Conservation (phyloP, 2,888 invertebrate species). For the Metacarcinus magister region DNA sequence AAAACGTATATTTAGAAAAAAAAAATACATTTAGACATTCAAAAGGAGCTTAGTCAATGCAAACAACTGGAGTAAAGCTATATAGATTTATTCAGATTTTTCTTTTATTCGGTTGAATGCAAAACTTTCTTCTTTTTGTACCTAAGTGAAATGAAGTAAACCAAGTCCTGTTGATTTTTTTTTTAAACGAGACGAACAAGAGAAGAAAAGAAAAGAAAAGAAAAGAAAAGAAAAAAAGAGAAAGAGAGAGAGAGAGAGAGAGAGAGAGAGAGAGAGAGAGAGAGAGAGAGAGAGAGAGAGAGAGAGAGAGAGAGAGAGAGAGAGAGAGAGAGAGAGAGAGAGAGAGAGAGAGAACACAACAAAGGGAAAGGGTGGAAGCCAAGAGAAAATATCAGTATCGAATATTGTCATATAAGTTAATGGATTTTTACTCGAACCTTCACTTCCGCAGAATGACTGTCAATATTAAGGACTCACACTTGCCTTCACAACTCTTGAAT, state of each 20-base stretch:
- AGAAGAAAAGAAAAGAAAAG: background rate
- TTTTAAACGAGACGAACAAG: background rate
- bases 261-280: background rate
- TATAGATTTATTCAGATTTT: no score
- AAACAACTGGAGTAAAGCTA: background rate
- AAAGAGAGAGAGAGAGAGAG: background rate
- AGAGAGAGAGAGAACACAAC: background rate
- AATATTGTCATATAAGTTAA: background rate
- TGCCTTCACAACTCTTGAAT: background rate
- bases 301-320: constrained; percentile 29
- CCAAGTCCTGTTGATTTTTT: no score
- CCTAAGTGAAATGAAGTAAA: no score
- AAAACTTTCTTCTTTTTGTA: no score
- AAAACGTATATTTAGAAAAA: no score
- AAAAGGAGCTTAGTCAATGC: background rate
- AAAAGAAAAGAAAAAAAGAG: background rate
- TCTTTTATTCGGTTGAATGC: no score
- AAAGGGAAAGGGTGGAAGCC: background rate
- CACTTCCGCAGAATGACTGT: background rate
- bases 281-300: constrained; percentile 10
- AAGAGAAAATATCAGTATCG: background rate
- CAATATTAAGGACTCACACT: background rate
- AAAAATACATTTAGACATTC: no score
- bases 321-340: constrained; percentile 7
- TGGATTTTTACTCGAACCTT: background rate